A percentile compares a stretch with the other conserved stretches of the same genome.
phyloP scores from a whole-genome alignment of 2,113 vertebrate species.

The Sylvietta virens region DNA sequence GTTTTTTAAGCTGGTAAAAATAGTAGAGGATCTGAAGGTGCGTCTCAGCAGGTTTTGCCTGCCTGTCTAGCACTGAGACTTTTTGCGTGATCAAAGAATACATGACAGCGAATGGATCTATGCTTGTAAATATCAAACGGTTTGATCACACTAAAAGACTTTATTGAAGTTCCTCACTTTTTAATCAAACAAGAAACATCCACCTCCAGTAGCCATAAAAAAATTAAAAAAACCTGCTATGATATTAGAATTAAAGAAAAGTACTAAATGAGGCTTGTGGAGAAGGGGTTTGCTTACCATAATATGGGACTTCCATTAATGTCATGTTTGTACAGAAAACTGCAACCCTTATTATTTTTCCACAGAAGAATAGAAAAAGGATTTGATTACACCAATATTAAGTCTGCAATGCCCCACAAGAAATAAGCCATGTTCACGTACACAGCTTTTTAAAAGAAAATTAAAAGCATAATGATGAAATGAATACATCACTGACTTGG shows the following conservation, averaged over 20 bases:
- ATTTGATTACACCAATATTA: not conserved
- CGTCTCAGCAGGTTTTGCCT: not conserved
- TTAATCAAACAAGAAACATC: slow-evolving; percentile 15
- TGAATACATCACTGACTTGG: not conserved
- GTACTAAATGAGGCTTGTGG: not conserved
- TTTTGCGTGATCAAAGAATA: slow-evolving; percentile 65
- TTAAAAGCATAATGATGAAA: slow-evolving; percentile 10
- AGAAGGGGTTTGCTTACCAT: not conserved
- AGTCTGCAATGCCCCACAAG: not conserved
- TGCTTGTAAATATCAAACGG: slow-evolving; percentile 56
- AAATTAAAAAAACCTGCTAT: not conserved
- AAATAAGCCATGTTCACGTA: not conserved
- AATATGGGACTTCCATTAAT: not conserved
- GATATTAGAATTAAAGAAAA: not conserved
- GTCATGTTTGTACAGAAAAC: not conserved
- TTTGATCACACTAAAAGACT: slow-evolving; percentile 20
- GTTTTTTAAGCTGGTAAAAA: not conserved
- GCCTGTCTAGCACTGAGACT: not conserved
- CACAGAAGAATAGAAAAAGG: not conserved
- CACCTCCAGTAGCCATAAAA: not conserved
- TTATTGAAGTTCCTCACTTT: slow-evolving; percentile 11
- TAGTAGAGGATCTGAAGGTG: not conserved
- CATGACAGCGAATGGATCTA: slow-evolving; percentile 56
- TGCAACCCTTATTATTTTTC: not conserved
- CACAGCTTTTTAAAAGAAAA: not conserved